Base-by-base conservation (phyloP, 2,113 vertebrate species). In the Zosterops hypoxanthus region DNA sequence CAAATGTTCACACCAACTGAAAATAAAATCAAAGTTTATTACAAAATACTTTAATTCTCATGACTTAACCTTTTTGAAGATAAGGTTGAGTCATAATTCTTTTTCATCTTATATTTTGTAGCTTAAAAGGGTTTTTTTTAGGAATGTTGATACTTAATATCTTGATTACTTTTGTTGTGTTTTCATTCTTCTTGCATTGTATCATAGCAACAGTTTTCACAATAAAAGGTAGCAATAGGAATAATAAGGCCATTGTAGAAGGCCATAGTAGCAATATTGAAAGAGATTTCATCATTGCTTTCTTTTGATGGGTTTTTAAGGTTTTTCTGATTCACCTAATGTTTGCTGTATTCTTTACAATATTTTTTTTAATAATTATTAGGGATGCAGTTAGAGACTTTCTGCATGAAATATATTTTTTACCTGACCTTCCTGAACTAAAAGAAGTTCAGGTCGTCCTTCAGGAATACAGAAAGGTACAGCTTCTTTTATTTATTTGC, bases 361-460 rank as follows among this genome's bases (percentile, higher is more conserved):
- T 96, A 21, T 72, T 65, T 49, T 68, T 86, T 90, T 28, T 33
- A 10, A 8, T 92, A 55, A 92, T 81, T 71, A 36, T 92, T 97
- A 99, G 99, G 97, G 98, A 99, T 95, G 98, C 98, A 92, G 99
- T 99, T 19, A 98, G 98, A 82, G 99, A 99, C 93, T 99, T 99
- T 92, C 98, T 99, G 71, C 99, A 99, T 97, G 99, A 99, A 98
- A 99, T 99, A 97, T 99, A 99, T 97, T 99, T 99, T 95, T 97
- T 99, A 34, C 99, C 99, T 57, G 98, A 99, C 91, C 99, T 99
- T 94, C 98, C 98, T 20, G 99, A 99, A 88, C 97, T 99, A 46
- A 98, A 98, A 97, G 98, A 99, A 93, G 99, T 99, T 95, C 99
- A 99, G 93, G 97, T 98, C 5, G 98, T 99, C 82, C 98, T 99